These are phyloP conservation scores for Protomyctophum bolini DNA, from an alignment of 2,113 vertebrate species.

Conservation along the genomic window DNA sequence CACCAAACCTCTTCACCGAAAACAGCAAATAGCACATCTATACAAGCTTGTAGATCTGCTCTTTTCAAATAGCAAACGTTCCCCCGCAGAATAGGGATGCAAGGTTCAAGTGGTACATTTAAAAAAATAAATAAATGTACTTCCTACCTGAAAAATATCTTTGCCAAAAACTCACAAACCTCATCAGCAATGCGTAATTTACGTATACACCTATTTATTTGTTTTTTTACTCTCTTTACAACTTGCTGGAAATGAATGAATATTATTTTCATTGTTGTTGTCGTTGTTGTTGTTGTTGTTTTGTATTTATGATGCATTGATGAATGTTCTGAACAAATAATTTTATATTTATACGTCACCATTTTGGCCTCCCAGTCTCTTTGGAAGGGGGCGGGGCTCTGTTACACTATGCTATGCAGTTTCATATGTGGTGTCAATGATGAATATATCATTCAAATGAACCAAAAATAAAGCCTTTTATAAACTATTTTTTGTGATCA, in stretches of 20 bases:
- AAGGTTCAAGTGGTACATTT: too few relatives aligned
- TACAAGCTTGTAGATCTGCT: too few relatives aligned
- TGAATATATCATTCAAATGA: slow-evolving; percentile 50
- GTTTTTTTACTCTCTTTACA: slow-evolving; percentile 25
- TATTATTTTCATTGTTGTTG: slow-evolving; percentile 3
- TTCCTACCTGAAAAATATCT: too few relatives aligned
- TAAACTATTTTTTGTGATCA: not conserved
- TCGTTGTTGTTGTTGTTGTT: slow-evolving; percentile 21
- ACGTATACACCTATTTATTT: slow-evolving; percentile 51
- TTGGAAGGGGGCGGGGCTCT: slow-evolving; percentile 61
- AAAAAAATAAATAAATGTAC: too few relatives aligned
- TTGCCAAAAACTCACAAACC: not conserved
- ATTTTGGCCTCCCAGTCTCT: slow-evolving; percentile 29
- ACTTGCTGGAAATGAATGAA: slow-evolving; percentile 55
- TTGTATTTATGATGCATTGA: slow-evolving; percentile 61
- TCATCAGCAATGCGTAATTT: slow-evolving; percentile 12
- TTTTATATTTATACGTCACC: slow-evolving; percentile 62
- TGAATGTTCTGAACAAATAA: slow-evolving; percentile 36
- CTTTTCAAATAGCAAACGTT: too few relatives aligned
- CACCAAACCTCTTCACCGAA: too few relatives aligned
- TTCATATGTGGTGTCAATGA: slow-evolving; percentile 13
- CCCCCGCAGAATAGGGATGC: too few relatives aligned
- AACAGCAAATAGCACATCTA: too few relatives aligned
- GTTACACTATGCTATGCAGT: slow-evolving; percentile 63
- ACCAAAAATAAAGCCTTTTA: slow-evolving; percentile 12